Base-by-base conservation (phyloP, 2,888 invertebrate species). In the Pelosia muscerda region DNA sequence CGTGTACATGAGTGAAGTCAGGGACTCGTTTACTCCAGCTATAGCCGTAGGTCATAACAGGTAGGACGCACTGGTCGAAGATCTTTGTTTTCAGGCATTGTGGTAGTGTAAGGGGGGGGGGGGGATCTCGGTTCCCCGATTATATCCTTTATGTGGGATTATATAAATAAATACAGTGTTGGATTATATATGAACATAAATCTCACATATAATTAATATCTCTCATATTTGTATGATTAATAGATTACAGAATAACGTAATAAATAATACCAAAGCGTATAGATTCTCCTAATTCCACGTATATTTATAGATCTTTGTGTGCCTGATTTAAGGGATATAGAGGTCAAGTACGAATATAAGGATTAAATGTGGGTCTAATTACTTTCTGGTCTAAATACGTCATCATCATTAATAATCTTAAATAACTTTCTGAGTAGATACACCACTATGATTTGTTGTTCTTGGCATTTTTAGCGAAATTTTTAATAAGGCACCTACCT, bases 271-370 rank as follows among this genome's bases (percentile, higher is more conserved):
- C 31, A 6, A 34, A 34, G 22, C 25, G 15, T 42, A 64, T 23
- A n/a, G 28, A 6, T 15, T 55, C 54, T 55, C 23, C 13, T 55
- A 55, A 55, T 28, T 55, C 38, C 9, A 38, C 15, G 11, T 38
- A 49, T 66, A 62, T 66, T 62, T 61, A 42, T 56, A 56, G 42
- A 61, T 26, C 42, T 61, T 13, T 66, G 28, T 28, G 42, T 66
- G 42, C 28, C 56, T 22, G 38, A 56, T 55, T 66, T 42, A 2
- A 61, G 15, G 54, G 26, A 26, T 55, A 42, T 57, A 42, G 11
- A 61, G 53, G 61, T 66, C 56, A 66, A 55, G 66, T 38, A n/a
- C n/a, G n/a, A n/a, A n/a, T n/a, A 42, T 66, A 34, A 55, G 66
- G 66, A 66, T 61, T 56, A 61, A 42, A 61, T 28, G 23, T 26